Evolutionary conservation across 2,888 invertebrate species (phyloP).

Genomic region (Euzophera pinguis): DNA sequence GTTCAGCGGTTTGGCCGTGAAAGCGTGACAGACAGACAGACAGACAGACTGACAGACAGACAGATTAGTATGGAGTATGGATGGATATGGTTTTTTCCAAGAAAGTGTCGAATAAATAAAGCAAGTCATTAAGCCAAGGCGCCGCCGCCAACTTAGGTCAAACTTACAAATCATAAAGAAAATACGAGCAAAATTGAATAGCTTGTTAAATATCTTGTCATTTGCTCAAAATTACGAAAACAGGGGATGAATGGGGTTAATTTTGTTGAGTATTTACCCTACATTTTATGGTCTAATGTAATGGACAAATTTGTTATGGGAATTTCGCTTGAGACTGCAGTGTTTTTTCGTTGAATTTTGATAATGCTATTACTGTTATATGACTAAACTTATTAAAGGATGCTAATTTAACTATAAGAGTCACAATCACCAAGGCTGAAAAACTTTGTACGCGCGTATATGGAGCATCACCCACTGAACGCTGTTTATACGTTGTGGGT

Average conservation of each 20-base stretch:
- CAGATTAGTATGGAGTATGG: background rate
- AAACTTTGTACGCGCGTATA: too few species aligned
- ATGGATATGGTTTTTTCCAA: too few species aligned
- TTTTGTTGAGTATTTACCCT: background rate
- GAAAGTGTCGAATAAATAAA: too few species aligned
- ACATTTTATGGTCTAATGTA: conserved; percentile 1
- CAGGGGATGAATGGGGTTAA: conserved; percentile 4
- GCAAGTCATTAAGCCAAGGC: too few species aligned
- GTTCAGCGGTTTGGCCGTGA: too few species aligned
- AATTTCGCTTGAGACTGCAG: background rate
- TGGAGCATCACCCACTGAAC: too few species aligned
- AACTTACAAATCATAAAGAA: background rate
- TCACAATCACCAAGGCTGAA: too few species aligned
- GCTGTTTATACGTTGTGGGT: too few species aligned
- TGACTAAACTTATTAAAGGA: too few species aligned
- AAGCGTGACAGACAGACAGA: too few species aligned
- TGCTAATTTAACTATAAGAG: too few species aligned
- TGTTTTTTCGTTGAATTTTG: background rate
- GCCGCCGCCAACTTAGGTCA: too few species aligned
- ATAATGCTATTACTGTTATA: background rate
- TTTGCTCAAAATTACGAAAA: background rate
- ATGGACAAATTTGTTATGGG: background rate
- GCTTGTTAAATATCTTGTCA: background rate
- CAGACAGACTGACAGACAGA: background rate
- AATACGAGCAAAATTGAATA: background rate